phyloP scores from a whole-genome alignment of 1,140 invertebrate genomes.

The Ips typographus region DNA sequence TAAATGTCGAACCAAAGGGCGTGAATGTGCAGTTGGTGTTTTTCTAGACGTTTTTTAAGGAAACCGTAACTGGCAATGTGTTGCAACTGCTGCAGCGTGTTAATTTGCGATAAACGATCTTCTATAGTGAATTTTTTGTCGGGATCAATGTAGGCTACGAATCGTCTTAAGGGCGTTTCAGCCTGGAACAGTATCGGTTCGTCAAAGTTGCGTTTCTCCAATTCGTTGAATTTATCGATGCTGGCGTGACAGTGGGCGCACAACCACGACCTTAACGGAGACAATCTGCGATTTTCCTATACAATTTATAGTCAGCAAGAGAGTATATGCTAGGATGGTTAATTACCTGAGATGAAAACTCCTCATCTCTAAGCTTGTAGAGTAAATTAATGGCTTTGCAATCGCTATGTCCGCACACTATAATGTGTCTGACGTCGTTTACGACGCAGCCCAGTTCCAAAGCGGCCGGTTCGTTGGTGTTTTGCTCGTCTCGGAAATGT shows the following conservation, averaged over 20 bases:
- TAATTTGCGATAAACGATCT: slow-evolving; percentile 94
- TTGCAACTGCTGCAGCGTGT: slow-evolving; percentile 90
- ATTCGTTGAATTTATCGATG: slow-evolving; percentile 78
- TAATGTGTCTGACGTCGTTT: slow-evolving; percentile 91
- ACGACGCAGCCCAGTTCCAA: slow-evolving; percentile 90
- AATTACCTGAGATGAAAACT: slow-evolving; percentile 64
- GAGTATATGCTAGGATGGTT: neutral
- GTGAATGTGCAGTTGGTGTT: slow-evolving; percentile 84
- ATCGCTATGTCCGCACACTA: slow-evolving; percentile 96
- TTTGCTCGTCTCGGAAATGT: slow-evolving; percentile 81
- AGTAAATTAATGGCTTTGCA: slow-evolving; percentile 97
- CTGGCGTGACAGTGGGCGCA: slow-evolving; percentile 82
- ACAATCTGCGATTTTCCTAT: slow-evolving; percentile 76
- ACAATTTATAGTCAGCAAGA: slow-evolving; percentile 37
- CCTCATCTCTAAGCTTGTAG: slow-evolving; percentile 76
- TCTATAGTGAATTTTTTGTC: slow-evolving; percentile 85
- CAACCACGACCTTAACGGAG: slow-evolving; percentile 89
- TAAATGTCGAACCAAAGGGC: slow-evolving; percentile 98
- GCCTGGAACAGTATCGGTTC: slow-evolving; percentile 82
- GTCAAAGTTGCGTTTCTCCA: slow-evolving; percentile 67
- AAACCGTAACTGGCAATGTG: slow-evolving; percentile 95
- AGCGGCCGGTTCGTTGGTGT: slow-evolving; percentile 91
- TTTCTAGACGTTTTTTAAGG: slow-evolving; percentile 78
- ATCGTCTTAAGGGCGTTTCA: slow-evolving; percentile 81
- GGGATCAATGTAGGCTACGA: slow-evolving; percentile 92